These are phyloP conservation scores for Aquatica leii DNA, from an alignment of 2,888 invertebrate species.

Conservation along the genomic window DNA sequence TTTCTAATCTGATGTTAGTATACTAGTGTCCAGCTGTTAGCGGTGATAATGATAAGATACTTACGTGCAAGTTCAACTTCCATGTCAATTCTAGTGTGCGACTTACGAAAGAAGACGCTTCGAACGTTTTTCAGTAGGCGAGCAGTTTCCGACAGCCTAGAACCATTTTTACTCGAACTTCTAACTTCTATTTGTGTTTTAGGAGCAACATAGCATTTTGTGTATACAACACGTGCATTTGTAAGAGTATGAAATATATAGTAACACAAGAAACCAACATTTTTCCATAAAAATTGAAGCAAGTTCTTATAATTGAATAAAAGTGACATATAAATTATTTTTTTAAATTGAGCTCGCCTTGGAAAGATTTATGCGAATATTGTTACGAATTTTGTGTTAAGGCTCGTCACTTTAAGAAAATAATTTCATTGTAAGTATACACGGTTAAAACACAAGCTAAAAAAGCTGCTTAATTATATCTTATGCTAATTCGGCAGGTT, in stretches of 20 bases:
- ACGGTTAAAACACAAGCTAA: no score
- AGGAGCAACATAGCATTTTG: constrained; percentile 25
- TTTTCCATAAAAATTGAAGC: no score
- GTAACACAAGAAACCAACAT: not conserved
- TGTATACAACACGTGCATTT: constrained; percentile 14
- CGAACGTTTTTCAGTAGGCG: constrained; percentile 93
- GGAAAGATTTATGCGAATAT: no score
- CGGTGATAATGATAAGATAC: constrained; percentile 61
- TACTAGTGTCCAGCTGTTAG: constrained; percentile 17
- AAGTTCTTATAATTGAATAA: no score
- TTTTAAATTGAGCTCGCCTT: no score
- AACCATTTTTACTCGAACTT: constrained; percentile 55
- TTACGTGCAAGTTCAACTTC: constrained; percentile 95
- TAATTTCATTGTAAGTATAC: no score
- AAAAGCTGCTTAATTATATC: no score
- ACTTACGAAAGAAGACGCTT: constrained; percentile 86
- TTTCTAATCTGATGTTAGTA: constrained; percentile 7
- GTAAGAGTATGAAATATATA: not conserved
- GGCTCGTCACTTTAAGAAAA: no score
- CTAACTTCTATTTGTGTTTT: constrained; percentile 40
- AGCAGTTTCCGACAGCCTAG: constrained; percentile 97
- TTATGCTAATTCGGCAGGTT: no score
- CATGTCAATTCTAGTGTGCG: constrained; percentile 80
- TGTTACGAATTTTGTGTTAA: no score
- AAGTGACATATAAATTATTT: no score